Base-by-base conservation (phyloP, 2,888 invertebrate species). In the Eupithecia subumbrata region DNA sequence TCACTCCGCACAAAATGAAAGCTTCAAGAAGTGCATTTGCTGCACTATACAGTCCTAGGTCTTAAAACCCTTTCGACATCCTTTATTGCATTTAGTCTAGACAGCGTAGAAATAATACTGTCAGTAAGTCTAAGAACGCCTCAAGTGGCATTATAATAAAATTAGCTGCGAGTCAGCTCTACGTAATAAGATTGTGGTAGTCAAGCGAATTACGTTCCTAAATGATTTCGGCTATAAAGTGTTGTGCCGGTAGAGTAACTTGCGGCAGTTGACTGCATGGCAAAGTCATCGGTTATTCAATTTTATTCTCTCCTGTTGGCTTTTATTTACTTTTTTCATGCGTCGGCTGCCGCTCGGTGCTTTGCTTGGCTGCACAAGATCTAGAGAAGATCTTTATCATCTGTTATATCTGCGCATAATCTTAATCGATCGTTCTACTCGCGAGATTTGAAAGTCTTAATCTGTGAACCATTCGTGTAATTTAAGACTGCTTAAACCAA, bases 81-180 rank as follows among this genome's bases (percentile, higher is more conserved):
- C 77, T 80, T 82, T 82, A 82, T 82, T 80, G 63, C 78, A 76
- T 82, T 82, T 80, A 75, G 82, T 82, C 82, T 82, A 82, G 82
- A 80, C 82, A 68, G 72, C 66, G 67, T 70, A 72, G 80, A 73
- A 76, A 74, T 78, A 80, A 82, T 74, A 74, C 70, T 79, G 79
- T 81, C 77, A 80, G 78, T 75, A 71, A 78, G 78, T 71, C 77
- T 75, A 70, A 40, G 72, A 56, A 22, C 66, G 72, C 68, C 69
- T 70, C 71, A 68, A 74, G 76, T 73, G 75, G 74, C 72, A 68
- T 77, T 76, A 71, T 78, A 79, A 80, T 76, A 74, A 76, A 75
- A 76, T 81, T 77, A 77, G 71, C 76, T 18, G 43, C 72, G 76
- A 73, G 71, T 67, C 60, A 11, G 71, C 68, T 71, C 37, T 67